phyloP scores from a whole-genome alignment of 2,888 invertebrate species.

The Cephonodes hylas region DNA sequence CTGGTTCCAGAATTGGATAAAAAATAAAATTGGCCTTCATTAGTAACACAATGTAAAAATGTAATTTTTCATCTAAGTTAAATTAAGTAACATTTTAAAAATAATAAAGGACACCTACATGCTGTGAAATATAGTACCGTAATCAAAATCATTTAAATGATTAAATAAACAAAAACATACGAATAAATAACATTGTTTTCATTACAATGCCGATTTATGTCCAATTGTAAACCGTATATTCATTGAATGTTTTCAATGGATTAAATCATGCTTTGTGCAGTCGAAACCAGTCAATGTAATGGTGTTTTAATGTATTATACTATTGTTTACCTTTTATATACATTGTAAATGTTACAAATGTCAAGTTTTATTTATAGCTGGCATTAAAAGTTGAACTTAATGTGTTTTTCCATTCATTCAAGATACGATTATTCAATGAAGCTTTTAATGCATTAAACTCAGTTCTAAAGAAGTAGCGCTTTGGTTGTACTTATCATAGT shows the following conservation, averaged over 20 bases:
- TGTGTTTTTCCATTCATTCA: neutral
- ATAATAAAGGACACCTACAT: too few relatives aligned
- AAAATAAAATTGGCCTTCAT: too few relatives aligned
- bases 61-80: too few relatives aligned
- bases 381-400: too few relatives aligned
- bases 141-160: too few relatives aligned
- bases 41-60: too few relatives aligned
- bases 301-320: neutral
- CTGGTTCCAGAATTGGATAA: too few relatives aligned
- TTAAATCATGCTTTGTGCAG: constrained; percentile 6
- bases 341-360: neutral
- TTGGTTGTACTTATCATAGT: too few relatives aligned
- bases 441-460: too few relatives aligned
- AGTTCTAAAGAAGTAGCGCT: too few relatives aligned
- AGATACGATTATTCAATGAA: neutral
- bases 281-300: neutral
- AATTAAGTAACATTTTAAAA: too few relatives aligned
- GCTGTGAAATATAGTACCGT: neutral
- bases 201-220: constrained; percentile 3
- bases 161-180: too few relatives aligned
- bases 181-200: neutral
- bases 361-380: neutral
- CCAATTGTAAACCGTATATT: neutral
- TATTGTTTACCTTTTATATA: neutral
- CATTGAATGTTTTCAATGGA: constrained; percentile 6